A percentile compares a stretch with the other conserved stretches of the same genome.
Evolutionary conservation across 1,140 invertebrate species (phyloP).

Genomic region (Leptinotarsa defecta): DNA sequence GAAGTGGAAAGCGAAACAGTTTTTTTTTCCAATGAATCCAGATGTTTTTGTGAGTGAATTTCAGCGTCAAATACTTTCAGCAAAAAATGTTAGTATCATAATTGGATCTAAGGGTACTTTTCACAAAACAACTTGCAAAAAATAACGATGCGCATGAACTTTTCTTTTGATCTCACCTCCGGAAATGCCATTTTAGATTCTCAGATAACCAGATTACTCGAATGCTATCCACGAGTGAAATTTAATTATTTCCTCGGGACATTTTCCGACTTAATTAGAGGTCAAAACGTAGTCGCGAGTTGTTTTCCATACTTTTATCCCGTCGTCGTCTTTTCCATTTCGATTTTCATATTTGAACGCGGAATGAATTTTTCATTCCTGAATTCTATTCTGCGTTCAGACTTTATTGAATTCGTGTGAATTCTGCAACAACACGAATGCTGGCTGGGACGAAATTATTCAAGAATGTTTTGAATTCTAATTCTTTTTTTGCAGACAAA

Average conservation of each 20-base stretch:
- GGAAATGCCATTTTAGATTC: conserved; percentile 24
- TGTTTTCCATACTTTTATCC: conserved; percentile 1
- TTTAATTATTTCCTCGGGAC: conserved; percentile 21
- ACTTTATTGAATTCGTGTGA: conserved; percentile 15
- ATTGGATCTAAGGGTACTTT: no score
- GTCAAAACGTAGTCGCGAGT: conserved; percentile 9
- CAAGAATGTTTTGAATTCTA: not conserved
- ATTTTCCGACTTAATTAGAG: conserved; percentile 21
- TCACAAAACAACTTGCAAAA: no score
- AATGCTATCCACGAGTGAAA: conserved; percentile 21
- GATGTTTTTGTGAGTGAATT: no score
- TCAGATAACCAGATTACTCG: conserved; percentile 12
- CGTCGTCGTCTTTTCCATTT: conserved; percentile 13
- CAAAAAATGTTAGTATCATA: no score
- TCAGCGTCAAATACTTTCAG: no score
- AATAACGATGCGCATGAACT: not conserved
- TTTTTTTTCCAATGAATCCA: no score
- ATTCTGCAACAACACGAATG: conserved; percentile 2
- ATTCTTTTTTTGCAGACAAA: no score
- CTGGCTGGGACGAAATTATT: not conserved
- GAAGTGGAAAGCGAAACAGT: no score
- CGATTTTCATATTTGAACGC: conserved; percentile 24
- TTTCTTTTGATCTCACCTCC: conserved; percentile 22
- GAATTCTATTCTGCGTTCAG: conserved; percentile 1
- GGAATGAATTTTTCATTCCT: conserved; percentile 14